A percentile compares a stretch with the other conserved stretches of the same genome.
Conservation (phyloP, 2,113 vertebrate species). For the Thunnus maccoyii region DNA sequence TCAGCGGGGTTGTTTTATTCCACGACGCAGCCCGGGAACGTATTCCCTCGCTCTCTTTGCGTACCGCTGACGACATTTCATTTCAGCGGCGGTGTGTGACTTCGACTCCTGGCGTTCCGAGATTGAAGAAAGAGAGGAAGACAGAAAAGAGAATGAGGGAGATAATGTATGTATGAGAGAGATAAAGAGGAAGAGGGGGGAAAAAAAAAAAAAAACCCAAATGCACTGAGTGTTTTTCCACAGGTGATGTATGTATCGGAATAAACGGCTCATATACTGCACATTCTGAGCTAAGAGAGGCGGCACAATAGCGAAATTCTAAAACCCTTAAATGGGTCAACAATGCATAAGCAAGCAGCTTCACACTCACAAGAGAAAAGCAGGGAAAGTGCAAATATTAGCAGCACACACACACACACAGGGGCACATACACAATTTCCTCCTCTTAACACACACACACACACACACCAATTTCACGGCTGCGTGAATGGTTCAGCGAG, state of each 20-base stretch:
- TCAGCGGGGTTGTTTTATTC: conserved; percentile 71
- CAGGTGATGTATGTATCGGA: conserved; percentile 2
- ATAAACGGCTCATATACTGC: conserved; percentile 10
- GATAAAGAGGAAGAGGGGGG: background rate
- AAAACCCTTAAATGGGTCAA: conserved; percentile 77
- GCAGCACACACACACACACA: conserved; percentile 27
- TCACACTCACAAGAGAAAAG: conserved; percentile 44
- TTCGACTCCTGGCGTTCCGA: conserved; percentile 17
- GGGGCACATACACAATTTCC: conserved; percentile 4
- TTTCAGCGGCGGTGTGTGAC: conserved; percentile 37
- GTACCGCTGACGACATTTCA: conserved; percentile 57
- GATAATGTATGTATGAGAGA: conserved; percentile 4
- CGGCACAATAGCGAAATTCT: conserved; percentile 23
- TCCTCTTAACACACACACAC: conserved; percentile 13
- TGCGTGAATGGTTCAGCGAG: background rate
- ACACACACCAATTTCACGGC: conserved; percentile 38
- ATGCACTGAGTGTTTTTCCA: background rate
- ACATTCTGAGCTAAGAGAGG: conserved; percentile 22
- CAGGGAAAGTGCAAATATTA: conserved; percentile 69
- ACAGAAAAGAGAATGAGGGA: background rate
- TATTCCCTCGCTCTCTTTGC: conserved; percentile 36
- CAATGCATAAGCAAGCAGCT: conserved; percentile 69
- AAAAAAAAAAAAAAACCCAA: background rate
- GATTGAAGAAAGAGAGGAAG: conserved; percentile 14
- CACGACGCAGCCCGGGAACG: conserved; percentile 1